phyloP scores from a whole-genome alignment of 1,140 invertebrate genomes.

The Capitella teleta region DNA sequence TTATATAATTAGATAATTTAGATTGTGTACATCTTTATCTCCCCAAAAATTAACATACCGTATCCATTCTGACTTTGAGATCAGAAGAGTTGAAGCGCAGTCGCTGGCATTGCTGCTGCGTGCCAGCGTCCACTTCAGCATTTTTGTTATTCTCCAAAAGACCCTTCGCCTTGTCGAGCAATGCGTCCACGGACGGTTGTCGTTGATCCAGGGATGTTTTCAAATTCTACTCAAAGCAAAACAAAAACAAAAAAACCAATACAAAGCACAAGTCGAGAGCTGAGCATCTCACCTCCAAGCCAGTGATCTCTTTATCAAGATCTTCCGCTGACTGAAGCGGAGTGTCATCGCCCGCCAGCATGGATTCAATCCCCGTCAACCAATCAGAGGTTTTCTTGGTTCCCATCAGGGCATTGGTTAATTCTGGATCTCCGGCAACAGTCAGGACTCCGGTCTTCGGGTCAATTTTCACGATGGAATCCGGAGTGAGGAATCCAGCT shows the following conservation, averaged over 20 bases:
- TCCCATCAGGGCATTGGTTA: constrained; percentile 23
- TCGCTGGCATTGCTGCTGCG: constrained; percentile 29
- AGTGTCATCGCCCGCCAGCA: no score
- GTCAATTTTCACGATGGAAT: constrained; percentile 61
- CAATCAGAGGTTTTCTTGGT: constrained; percentile 55
- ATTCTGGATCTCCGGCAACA: constrained; percentile 25
- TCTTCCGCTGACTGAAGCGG: no score
- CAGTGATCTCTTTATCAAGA: no score
- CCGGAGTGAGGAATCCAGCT: constrained; percentile 38
- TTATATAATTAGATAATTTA: no score
- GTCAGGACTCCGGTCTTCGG: constrained; percentile 44
- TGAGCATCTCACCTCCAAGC: no score
- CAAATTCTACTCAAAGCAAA: no score
- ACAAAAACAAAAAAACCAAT: no score
- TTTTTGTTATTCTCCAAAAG: constrained; percentile 1
- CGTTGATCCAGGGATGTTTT: not conserved
- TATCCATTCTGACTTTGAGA: constrained; percentile 31
- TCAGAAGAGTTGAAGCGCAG: constrained; percentile 30
- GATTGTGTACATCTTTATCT: no score
- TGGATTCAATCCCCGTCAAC: constrained; percentile 74
- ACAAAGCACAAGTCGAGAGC: no score
- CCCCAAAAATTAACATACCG: constrained; percentile 17
- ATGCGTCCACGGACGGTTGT: not conserved
- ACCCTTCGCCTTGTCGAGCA: not conserved
- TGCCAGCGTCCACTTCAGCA: constrained; percentile 19